Evolutionary conservation across 2,888 invertebrate species (phyloP).

Genomic region (Tupiocoris notatus): DNA sequence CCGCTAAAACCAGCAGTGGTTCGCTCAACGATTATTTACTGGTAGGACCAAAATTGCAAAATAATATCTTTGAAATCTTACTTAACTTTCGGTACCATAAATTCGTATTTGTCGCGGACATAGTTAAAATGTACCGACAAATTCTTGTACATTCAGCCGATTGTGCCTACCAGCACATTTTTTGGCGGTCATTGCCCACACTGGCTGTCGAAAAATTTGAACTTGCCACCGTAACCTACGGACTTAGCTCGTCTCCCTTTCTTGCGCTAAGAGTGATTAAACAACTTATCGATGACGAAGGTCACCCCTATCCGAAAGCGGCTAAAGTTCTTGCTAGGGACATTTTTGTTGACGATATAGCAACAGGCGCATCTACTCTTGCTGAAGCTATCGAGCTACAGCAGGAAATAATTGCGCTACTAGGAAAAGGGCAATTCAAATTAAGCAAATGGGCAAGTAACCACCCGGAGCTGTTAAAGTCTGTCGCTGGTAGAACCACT

Average conservation of each 20-base stretch:
- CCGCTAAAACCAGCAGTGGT: no score
- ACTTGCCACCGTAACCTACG: constrained; percentile 48
- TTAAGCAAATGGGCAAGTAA: constrained; percentile 49
- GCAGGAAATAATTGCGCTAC: constrained; percentile 44
- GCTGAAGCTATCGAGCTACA: constrained; percentile 43
- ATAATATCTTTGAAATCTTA: no score
- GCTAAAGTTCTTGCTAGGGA: neutral
- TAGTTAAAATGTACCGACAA: constrained; percentile 43
- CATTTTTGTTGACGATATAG: neutral
- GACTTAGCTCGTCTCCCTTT: constrained; percentile 47
- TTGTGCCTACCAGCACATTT: constrained; percentile 47
- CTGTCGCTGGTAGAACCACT: neutral
- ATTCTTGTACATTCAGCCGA: constrained; percentile 32
- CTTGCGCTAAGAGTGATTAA: constrained; percentile 45
- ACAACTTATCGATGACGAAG: constrained; percentile 45
- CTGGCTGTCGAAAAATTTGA: constrained; percentile 44
- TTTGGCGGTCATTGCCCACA: constrained; percentile 46
- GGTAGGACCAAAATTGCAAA: no score
- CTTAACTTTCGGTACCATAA: constrained; percentile 46
- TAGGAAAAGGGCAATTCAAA: constrained; percentile 43
- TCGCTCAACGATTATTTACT: no score
- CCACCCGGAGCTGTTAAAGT: constrained; percentile 1
- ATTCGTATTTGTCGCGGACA: constrained; percentile 50
- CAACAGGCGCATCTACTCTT: neutral
- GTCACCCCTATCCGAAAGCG: constrained; percentile 43